phyloP scores from a whole-genome alignment of 2,888 invertebrate species.

The Lordiphosa fenestrarum region DNA sequence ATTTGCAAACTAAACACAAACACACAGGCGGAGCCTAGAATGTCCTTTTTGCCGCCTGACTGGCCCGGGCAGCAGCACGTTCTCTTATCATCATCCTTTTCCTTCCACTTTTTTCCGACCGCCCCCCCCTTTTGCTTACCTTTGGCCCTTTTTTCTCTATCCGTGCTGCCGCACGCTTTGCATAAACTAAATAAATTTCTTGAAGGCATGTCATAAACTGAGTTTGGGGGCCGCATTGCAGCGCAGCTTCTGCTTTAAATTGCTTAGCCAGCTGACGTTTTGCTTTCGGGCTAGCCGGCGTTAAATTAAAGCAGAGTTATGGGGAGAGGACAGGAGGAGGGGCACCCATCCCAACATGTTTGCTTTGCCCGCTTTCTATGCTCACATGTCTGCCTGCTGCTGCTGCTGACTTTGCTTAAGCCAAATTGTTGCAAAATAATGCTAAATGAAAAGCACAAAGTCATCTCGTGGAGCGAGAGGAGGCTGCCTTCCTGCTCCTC shows the following conservation, averaged over 20 bases:
- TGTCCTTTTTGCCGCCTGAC: constrained; percentile 57
- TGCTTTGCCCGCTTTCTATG: constrained; percentile 50
- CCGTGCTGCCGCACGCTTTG: constrained; percentile 52
- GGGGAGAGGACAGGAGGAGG: neutral
- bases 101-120: constrained; percentile 24
- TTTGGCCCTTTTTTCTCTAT: constrained; percentile 58
- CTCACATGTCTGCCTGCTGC: constrained; percentile 39
- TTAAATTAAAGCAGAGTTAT: constrained; percentile 70
- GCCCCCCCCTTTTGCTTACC: constrained; percentile 37
- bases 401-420: constrained; percentile 8
- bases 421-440: constrained; percentile 70
- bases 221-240: constrained; percentile 6
- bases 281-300: constrained; percentile 46
- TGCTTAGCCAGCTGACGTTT: constrained; percentile 55
- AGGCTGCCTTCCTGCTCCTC: neutral
- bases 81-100: constrained; percentile 21
- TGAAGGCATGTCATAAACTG: constrained; percentile 24
- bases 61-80: constrained; percentile 24
- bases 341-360: constrained; percentile 43
- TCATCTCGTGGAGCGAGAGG: constrained; percentile 42
- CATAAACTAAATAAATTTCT: constrained; percentile 68
- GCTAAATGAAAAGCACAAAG: constrained; percentile 74
- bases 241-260: constrained; percentile 57
- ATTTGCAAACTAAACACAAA: constrained; percentile 71
- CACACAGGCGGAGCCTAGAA: constrained; percentile 40